Percentiles rank a stretch among this genome's conserved stretches.
phyloP scores from a whole-genome alignment of 2,113 vertebrate genomes.

The Mirza zaza region DNA sequence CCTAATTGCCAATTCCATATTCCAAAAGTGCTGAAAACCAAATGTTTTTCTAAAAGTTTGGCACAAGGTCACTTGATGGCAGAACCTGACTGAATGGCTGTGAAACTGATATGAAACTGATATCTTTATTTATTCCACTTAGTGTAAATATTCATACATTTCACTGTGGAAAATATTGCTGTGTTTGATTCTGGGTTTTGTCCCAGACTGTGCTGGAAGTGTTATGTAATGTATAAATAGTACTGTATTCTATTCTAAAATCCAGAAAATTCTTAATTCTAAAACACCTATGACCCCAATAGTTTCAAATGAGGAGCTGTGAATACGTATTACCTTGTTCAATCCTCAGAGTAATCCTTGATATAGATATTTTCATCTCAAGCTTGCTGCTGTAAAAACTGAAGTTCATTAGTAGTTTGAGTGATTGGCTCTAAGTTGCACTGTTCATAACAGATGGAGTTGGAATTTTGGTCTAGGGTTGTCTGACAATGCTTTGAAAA shows the following conservation, averaged over 20 bases:
- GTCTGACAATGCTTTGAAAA: background rate
- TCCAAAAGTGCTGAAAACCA: background rate
- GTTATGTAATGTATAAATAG: background rate
- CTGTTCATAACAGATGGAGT: background rate
- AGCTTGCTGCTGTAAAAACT: background rate
- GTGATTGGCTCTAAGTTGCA: background rate
- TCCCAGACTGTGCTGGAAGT: background rate
- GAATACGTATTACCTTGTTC: background rate
- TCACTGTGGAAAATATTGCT: background rate
- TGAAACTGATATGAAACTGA: background rate
- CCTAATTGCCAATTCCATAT: background rate
- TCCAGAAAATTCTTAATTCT: background rate
- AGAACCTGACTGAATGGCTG: background rate
- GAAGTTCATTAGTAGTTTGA: background rate
- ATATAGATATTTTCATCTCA: background rate
- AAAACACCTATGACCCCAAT: background rate
- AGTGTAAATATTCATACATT: background rate
- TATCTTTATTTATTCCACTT: background rate
- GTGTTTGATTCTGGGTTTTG: background rate
- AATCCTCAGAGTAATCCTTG: background rate
- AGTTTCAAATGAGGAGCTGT: background rate
- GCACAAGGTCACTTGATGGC: background rate
- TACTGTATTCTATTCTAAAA: background rate
- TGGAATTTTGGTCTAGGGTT: background rate
- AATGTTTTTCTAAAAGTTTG: background rate